Base-by-base conservation (phyloP, 2,797 vertebrate species). In the Holocentrus rufus region DNA sequence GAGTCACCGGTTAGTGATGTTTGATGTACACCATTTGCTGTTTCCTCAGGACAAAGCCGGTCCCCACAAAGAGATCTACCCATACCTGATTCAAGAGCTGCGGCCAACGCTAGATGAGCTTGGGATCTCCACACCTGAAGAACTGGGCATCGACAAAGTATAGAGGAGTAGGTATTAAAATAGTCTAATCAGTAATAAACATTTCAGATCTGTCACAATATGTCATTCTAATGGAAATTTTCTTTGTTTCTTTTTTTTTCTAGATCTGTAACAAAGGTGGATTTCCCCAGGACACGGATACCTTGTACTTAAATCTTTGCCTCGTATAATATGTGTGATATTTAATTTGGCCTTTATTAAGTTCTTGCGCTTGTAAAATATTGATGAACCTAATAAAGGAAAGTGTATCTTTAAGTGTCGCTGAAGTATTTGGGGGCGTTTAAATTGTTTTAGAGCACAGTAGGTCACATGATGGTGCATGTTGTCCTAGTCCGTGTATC, bases 61-160 rank as follows among this genome's bases (percentile, higher is more conserved):
- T 72, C 94, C 96, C 84, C 94, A 97, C 91, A 98, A 98, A 95
- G 96, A 97, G 0, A 97, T 98, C 89, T 99, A 98, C 74, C 96
- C 97, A 0, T 98, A 98, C 14, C 80, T 98, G 74, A 93, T 99
- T 90, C 97, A 98, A 88, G 97, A 99, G 84, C 95, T 98, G 75
- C 94, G 84, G 90, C 97, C 97, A 65, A 95, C 94, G 76, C 93
- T 98, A 86, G 89, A 93, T 50, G 97, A 98, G 89, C 93, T 99
- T 58, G 95, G 96, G 66, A 96, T 98, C 85, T 93, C 97, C 30
- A 99, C 96, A 87, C 97, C 96, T 76, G 97, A 98, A 87, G 97
- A 98, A 58, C 93, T 98, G 5, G 96, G 96, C 77, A 94, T 97
- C 77, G 96, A 98, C 88, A 98, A 97, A 94, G 80, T 90, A 59